A percentile compares a stretch with the other conserved stretches of the same genome.
These are phyloP conservation scores for Halocynthia aurantium DNA, from an alignment of 23 tunicate genomes.

Conservation along the genomic window DNA sequence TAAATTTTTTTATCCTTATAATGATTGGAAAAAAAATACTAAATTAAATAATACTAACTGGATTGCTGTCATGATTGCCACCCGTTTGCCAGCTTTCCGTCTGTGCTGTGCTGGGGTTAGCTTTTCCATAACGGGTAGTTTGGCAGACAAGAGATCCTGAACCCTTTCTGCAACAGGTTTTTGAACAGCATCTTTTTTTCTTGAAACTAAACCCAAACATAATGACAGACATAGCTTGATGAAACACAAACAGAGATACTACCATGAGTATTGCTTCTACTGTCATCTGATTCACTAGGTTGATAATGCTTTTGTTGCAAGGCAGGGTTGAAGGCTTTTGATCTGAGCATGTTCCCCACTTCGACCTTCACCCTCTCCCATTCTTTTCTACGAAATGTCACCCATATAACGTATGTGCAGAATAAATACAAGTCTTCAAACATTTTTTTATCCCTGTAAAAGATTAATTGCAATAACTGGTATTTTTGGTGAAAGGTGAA, in stretches of 20 bases:
- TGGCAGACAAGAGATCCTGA: constrained; percentile 45
- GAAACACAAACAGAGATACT: no score
- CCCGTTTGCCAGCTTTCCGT: constrained; percentile 57
- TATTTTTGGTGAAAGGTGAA: background rate
- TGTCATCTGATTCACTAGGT: no score
- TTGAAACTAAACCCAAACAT: no score
- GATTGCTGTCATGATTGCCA: constrained; percentile 71
- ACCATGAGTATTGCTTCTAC: no score
- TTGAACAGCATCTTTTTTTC: background rate
- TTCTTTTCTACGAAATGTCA: constrained; percentile 69
- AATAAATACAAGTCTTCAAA: constrained; percentile 65
- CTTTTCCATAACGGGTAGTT: constrained; percentile 51
- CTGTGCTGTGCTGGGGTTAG: constrained; percentile 74
- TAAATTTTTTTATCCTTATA: background rate
- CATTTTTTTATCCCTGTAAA: constrained; percentile 71
- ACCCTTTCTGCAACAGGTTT: constrained; percentile 71
- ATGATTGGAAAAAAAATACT: background rate
- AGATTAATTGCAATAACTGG: constrained; percentile 3
- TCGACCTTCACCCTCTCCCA: constrained; percentile 43
- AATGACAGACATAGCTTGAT: no score
- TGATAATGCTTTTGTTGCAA: constrained; percentile 7
- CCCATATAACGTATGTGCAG: constrained; percentile 59
- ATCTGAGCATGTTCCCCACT: constrained; percentile 84
- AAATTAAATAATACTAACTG: constrained; percentile 21
- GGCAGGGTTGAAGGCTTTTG: constrained; percentile 70